Evolutionary conservation across 64 coral and sea anemone species (phyloP).

Genomic region (Anthopleura sola): DNA sequence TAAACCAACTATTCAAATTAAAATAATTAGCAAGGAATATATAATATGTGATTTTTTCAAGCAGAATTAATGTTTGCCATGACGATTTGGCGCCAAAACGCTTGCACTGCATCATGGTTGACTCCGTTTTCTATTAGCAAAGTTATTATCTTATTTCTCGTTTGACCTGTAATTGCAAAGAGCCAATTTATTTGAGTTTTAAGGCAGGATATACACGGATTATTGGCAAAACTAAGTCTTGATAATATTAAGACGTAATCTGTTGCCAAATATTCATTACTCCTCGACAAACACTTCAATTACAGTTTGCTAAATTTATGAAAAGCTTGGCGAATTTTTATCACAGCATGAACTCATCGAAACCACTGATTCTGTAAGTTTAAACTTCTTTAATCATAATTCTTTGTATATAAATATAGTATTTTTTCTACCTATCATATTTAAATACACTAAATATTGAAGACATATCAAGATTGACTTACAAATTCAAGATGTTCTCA

Average conservation of each 20-base stretch:
- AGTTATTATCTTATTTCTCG: not conserved
- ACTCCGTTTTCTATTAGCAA: not conserved
- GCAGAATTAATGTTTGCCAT: not conserved
- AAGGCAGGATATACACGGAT: not conserved
- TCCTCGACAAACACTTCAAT: not conserved
- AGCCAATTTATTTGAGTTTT: not conserved
- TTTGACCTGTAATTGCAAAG: not conserved
- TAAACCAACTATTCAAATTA: not conserved
- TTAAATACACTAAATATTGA: not conserved
- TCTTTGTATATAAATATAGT: not conserved
- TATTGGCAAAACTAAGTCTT: not conserved
- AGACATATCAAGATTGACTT: not conserved
- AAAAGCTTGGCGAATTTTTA: not conserved
- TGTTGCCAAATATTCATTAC: not conserved
- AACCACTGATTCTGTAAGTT: conserved; percentile 5
- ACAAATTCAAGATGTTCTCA: not conserved
- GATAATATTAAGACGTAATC: not conserved
- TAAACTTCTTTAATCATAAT: not conserved
- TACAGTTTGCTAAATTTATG: not conserved
- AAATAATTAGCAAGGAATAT: not conserved
- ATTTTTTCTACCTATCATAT: not conserved
- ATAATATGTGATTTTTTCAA: not conserved
- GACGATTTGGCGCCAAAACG: not conserved
- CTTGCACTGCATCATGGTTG: not conserved
- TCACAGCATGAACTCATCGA: not conserved